phyloP scores from a whole-genome alignment of 53 echinoderm and acorn worm species.

The Luidia sarsii region DNA sequence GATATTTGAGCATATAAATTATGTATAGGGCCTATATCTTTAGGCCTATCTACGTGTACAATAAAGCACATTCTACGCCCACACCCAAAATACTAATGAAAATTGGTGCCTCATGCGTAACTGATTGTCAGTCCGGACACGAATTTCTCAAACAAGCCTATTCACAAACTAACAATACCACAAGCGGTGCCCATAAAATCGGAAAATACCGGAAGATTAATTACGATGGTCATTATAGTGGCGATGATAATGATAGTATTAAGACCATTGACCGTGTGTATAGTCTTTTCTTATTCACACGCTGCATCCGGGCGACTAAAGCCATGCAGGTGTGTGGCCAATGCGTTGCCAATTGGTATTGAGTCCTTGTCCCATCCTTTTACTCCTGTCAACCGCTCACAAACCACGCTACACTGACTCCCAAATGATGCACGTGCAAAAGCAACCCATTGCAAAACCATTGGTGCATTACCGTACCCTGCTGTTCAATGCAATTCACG shows the following conservation, averaged over 20 bases:
- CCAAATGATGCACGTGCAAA: constrained; percentile 46
- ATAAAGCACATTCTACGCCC: too few relatives aligned
- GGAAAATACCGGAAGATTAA: constrained; percentile 38
- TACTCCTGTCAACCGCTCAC: constrained; percentile 2
- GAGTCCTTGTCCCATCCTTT: neutral
- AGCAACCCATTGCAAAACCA: constrained; percentile 51
- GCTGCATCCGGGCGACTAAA: constrained; percentile 14
- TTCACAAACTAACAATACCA: neutral
- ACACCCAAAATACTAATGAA: too few relatives aligned
- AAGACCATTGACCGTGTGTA: neutral
- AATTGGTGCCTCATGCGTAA: neutral
- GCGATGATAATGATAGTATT: constrained; percentile 31
- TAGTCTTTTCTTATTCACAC: constrained; percentile 26
- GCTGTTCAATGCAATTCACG: constrained; percentile 41
- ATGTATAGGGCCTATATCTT: too few relatives aligned
- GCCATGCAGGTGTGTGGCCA: constrained; percentile 58
- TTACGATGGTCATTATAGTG: constrained; percentile 8
- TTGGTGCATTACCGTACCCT: constrained; percentile 50
- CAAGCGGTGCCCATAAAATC: neutral
- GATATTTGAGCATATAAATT: too few relatives aligned
- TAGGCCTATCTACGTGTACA: too few relatives aligned
- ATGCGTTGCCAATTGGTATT: constrained; percentile 8
- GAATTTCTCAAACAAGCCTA: constrained; percentile 8
- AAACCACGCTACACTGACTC: constrained; percentile 32
- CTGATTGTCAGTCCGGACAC: neutral